Evolutionary conservation across 2,888 invertebrate genomes (phyloP), one percentile per base, ranked within the genome.

Genomic region (Deladenus siricidicola): DNA sequence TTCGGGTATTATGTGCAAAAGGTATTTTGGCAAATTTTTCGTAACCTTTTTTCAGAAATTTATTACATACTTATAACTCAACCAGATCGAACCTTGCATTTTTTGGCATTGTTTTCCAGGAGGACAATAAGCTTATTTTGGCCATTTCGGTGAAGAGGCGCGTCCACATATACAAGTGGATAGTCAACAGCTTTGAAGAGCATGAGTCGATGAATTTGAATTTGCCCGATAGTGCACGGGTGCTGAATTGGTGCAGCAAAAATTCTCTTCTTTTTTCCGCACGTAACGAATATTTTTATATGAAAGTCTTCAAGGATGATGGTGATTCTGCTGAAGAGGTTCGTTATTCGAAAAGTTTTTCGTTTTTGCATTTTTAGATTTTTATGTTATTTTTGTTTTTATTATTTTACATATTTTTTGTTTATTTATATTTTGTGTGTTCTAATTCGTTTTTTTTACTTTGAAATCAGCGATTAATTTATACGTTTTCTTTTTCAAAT

Each of bases 161-260:
- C 23, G 50, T 76, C 4, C 58, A 65, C 39, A 47, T 77, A 2
- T 68, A 76, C 61, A 71, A 72, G 64, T 73, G 78, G 59, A 69
- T 76, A 30, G 79, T 80, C 59, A 80, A 82, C 60, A 79, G 80
- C 44, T 78, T 82, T 21, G 73, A 65, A 4, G 76, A 76, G 61
- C 59, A 73, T n/a, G 43, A 29, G 14, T 34, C 56, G 10, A 39
- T 73, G 17, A 58, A 34, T 23, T 21, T 39, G 8, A 58, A 44
- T 52, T 52, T 66, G 26, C 29, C 43, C 6, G 66, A 65, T 28
- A 67, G 55, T 30, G 60, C 51, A 10, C 50, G 47, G 17, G n/a
- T 42, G 23, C 50, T 54, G 53, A 64, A 53, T 3, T 69, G 66
- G 64, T 57, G 48, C 26, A 55, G 34, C 28, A 14, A 45, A 28